Evolutionary conservation across 2,113 vertebrate genomes (phyloP).

Genomic region (Heloderma charlesbogerti): DNA sequence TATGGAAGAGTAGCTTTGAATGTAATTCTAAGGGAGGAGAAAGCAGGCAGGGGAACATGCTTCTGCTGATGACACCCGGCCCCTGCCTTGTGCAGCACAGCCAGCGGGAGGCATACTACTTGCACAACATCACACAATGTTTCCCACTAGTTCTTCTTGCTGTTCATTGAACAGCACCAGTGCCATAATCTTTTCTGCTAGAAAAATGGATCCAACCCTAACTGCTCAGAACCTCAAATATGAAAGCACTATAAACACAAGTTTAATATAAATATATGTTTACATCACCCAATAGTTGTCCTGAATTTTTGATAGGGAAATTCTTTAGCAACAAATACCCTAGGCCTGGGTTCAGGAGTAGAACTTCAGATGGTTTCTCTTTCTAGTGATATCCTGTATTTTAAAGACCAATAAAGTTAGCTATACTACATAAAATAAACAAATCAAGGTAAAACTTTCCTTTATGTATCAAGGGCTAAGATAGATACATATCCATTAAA

Average conservation of each 20-base stretch:
- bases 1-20: not conserved
- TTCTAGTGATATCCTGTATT: not conserved
- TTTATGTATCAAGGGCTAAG: constrained; percentile 42
- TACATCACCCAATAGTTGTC: not conserved
- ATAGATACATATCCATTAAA: constrained; percentile 45
- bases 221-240: not conserved
- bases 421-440: constrained; percentile 26
- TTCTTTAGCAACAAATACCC: not conserved
- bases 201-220: not conserved
- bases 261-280: constrained; percentile 49
- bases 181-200: not conserved
- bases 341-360: constrained; percentile 22
- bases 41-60: not conserved
- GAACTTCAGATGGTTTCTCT: constrained; percentile 26
- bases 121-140: not conserved
- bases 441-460: constrained; percentile 43
- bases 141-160: not conserved
- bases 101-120: not conserved
- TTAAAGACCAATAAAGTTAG: constrained; percentile 44
- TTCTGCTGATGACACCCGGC: not conserved
- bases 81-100: not conserved
- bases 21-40: not conserved
- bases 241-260: not conserved
- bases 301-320: not conserved
- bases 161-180: not conserved